phyloP scores from a whole-genome alignment of 1,140 invertebrate species.

The Diprion similis region DNA sequence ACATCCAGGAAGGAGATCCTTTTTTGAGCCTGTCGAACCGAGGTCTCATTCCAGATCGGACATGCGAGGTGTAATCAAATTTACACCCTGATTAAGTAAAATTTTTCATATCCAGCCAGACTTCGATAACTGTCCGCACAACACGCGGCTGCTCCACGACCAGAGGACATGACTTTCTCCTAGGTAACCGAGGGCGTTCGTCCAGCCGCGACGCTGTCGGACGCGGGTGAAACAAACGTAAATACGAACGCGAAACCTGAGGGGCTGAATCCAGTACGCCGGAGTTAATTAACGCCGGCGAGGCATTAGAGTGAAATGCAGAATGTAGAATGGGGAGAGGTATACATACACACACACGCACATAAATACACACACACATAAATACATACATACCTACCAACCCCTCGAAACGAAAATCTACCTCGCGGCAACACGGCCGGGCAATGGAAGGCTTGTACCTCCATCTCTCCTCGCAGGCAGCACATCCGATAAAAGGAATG shows the following conservation, averaged over 20 bases:
- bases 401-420: neutral
- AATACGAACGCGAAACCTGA: constrained; percentile 35
- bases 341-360: no score
- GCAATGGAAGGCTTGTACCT: neutral
- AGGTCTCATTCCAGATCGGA: no score
- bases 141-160: no score
- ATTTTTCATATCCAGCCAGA: no score
- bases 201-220: neutral
- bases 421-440: neutral
- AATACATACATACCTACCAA: no score
- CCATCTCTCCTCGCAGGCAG: neutral
- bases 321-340: neutral
- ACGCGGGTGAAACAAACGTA: constrained; percentile 36
- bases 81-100: no score
- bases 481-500: constrained; percentile 49
- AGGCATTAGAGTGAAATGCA: constrained; percentile 44
- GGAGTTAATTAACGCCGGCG: constrained; percentile 45
- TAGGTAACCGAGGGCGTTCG: neutral
- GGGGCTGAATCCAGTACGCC: constrained; percentile 28
- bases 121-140: no score
- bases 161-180: constrained; percentile 19
- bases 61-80: no score
- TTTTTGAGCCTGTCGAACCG: no score
- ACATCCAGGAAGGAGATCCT: no score
- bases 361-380: no score